A percentile compares a stretch with the other conserved stretches of the same genome.
phyloP scores from a whole-genome alignment of 2,888 invertebrate genomes.

The Smittia sp. region DNA sequence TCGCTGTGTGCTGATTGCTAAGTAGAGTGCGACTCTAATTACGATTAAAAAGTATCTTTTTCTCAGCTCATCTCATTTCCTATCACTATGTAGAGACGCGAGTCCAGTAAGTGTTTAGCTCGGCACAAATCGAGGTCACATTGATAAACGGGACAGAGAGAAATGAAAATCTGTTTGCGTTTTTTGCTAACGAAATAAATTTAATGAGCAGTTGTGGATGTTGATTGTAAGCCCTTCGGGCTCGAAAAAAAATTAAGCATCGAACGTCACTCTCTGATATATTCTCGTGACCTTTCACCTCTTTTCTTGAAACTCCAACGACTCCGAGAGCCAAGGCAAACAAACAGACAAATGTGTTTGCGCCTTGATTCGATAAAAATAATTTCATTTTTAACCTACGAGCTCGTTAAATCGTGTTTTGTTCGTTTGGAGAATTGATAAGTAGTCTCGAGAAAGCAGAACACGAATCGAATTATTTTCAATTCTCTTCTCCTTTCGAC shows the following conservation, averaged over 20 bases:
- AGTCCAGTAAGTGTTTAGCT: conserved; percentile 32
- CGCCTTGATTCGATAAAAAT: conserved; percentile 14
- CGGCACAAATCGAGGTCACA: conserved; percentile 35
- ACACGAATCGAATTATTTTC: neutral
- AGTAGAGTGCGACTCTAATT: neutral
- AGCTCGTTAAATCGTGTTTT: conserved; percentile 22
- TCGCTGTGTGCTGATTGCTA: neutral
- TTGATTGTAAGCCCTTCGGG: too few species aligned
- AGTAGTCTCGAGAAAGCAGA: conserved; percentile 10
- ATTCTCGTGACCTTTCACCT: conserved; percentile 3
- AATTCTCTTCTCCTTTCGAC: neutral
- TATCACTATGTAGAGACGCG: neutral
- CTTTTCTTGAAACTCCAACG: neutral
- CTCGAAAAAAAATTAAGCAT: too few species aligned
- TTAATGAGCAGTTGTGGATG: neutral
- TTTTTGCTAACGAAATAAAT: neutral
- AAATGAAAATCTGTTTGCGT: neutral
- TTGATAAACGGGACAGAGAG: conserved; percentile 20
- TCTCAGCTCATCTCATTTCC: neutral
- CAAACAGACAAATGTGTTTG: neutral
- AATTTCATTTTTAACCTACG: conserved; percentile 17
- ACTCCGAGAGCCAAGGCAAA: neutral
- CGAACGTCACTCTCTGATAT: neutral
- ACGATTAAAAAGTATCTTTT: conserved; percentile 26
- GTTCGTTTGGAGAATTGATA: conserved; percentile 31